A percentile compares a stretch with the other conserved stretches of the same genome.
phyloP scores from a whole-genome alignment of 2,888 invertebrate genomes.

The Drosophila mercatorum region DNA sequence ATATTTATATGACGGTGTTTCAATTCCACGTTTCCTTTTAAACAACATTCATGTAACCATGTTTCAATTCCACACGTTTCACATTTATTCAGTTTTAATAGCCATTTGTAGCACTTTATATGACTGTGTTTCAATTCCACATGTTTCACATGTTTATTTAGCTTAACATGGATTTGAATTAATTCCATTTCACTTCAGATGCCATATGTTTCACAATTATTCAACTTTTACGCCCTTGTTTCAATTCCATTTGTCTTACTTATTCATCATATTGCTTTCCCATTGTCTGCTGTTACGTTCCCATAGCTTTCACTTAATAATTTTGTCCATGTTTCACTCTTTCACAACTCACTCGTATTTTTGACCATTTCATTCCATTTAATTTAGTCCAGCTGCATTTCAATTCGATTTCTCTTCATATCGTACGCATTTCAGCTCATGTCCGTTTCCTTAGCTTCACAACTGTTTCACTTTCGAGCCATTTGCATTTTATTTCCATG shows the following conservation, averaged over 20 bases:
- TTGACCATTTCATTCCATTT: constrained; percentile 1
- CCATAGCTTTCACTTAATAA: not conserved
- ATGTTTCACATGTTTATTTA: not conserved
- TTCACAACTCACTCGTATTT: not conserved
- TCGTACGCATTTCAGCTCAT: constrained; percentile 11
- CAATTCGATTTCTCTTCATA: constrained; percentile 11
- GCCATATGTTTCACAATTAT: too few species aligned
- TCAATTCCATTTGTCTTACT: not conserved
- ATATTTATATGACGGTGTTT: not conserved
- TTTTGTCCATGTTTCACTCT: not conserved
- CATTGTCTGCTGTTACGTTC: not conserved
- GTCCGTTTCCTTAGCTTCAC: constrained; percentile 9
- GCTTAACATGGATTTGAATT: too few species aligned
- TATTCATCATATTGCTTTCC: not conserved
- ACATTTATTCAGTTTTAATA: not conserved
- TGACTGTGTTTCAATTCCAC: not conserved
- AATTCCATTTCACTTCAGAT: not conserved
- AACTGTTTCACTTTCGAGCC: constrained; percentile 8
- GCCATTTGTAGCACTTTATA: not conserved
- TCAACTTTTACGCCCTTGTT: not conserved
- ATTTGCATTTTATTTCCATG: constrained; percentile 3
- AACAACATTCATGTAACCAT: not conserved
- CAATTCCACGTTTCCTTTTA: not conserved
- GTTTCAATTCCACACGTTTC: not conserved
- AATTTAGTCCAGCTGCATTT: constrained; percentile 1